These are phyloP conservation scores for Suricata suricatta DNA, from an alignment of 2,113 vertebrate species.

Conservation along the genomic window DNA sequence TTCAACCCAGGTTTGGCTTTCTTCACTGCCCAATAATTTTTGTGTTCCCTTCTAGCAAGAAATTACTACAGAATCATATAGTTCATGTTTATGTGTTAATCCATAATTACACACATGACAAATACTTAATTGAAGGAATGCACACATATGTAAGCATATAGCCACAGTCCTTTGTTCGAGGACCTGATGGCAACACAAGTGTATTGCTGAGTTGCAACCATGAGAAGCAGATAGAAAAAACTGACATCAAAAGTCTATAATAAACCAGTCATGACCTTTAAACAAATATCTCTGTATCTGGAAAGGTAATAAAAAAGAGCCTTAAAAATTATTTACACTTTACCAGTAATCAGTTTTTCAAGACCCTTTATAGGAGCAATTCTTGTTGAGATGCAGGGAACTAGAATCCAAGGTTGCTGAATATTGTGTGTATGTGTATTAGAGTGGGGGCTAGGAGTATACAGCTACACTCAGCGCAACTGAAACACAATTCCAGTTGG, in stretches of 20 bases:
- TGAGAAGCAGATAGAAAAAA: constrained; percentile 7
- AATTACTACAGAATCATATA: not conserved
- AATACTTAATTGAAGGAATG: not conserved
- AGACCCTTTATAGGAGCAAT: not conserved
- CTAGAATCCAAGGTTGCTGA: not conserved
- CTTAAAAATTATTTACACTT: constrained; percentile 23
- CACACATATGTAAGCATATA: not conserved
- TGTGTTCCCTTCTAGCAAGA: constrained; percentile 16
- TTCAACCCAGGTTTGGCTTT: not conserved
- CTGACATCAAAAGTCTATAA: not conserved
- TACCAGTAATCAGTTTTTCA: not conserved
- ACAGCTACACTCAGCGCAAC: not conserved
- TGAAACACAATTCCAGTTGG: not conserved
- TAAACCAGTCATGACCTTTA: constrained; percentile 28
- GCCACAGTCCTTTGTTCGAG: not conserved
- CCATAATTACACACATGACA: not conserved
- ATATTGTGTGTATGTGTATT: not conserved
- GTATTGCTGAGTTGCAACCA: not conserved
- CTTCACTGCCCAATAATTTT: not conserved
- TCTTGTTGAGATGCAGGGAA: not conserved
- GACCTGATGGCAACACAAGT: not conserved
- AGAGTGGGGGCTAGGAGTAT: not conserved
- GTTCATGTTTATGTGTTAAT: not conserved
- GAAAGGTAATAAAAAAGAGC: constrained; percentile 37
- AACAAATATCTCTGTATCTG: constrained; percentile 4